Evolutionary conservation across 2,888 invertebrate species (phyloP).

Genomic region (Tipula confusa): DNA sequence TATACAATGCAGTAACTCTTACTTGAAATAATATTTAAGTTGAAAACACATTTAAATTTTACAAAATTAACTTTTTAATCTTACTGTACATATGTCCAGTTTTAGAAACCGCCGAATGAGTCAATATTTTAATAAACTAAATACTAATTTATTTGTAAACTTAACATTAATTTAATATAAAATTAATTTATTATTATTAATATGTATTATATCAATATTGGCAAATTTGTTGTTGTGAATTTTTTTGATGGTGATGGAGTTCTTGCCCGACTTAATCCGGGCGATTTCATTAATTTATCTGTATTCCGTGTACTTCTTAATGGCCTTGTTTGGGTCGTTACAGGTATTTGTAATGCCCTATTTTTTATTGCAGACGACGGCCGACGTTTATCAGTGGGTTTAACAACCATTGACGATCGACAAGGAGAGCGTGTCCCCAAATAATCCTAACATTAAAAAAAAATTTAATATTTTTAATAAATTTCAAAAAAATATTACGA

Average conservation of each 20-base stretch:
- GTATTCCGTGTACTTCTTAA: not conserved
- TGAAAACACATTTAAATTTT: no score
- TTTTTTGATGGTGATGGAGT: not conserved
- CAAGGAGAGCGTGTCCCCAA: constrained; percentile 35
- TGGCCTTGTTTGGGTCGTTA: not conserved
- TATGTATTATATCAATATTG: not conserved
- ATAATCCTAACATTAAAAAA: constrained; percentile 33
- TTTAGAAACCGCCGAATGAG: not conserved
- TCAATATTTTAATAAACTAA: not conserved
- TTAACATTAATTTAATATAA: not conserved
- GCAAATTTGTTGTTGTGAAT: constrained; percentile 4
- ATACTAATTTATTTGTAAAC: not conserved
- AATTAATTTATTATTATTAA: no score
- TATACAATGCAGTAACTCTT: no score
- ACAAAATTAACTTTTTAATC: not conserved
- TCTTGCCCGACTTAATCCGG: not conserved
- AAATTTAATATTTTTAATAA: not conserved
- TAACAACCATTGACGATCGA: constrained; percentile 35
- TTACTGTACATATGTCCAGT: not conserved
- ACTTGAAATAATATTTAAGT: not conserved
- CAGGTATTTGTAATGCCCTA: not conserved
- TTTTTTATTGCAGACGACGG: not conserved
- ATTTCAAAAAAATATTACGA: not conserved
- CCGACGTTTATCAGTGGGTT: not conserved
- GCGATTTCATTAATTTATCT: not conserved